Evolutionary conservation across 53 echinoderm and acorn worm genomes (phyloP).

Genomic region (Glandiceps talaboti): DNA sequence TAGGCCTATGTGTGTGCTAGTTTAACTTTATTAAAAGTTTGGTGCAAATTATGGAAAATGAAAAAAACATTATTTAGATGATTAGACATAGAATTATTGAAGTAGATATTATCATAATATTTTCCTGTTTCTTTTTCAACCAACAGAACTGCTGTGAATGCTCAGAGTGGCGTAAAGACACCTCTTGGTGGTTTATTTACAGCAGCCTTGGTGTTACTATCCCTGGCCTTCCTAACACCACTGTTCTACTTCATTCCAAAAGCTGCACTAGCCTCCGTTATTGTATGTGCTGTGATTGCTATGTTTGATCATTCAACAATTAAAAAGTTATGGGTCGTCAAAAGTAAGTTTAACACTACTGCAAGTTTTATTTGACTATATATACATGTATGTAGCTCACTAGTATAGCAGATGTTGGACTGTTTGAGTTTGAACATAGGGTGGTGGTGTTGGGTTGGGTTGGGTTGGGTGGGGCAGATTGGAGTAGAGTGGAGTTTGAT

Average conservation of each 20-base stretch:
- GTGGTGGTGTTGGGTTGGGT: no score
- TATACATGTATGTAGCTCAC: not conserved
- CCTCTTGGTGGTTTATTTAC: slow-evolving; percentile 27
- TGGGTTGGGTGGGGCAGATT: no score
- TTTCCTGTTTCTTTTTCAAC: not conserved
- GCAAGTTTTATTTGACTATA: no score
- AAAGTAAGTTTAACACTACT: slow-evolving; percentile 9
- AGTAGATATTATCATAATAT: no score
- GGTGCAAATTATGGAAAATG: no score
- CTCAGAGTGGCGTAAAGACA: slow-evolving; percentile 31
- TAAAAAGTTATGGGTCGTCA: slow-evolving; percentile 11
- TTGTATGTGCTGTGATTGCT: slow-evolving; percentile 19
- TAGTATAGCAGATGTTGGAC: not conserved
- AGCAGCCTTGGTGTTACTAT: slow-evolving; percentile 18
- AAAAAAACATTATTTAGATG: no score
- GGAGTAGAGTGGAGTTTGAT: no score
- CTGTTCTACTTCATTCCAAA: slow-evolving; percentile 32
- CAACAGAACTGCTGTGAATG: slow-evolving; percentile 32
- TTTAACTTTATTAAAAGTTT: no score
- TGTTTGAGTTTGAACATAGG: not conserved
- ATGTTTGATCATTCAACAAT: slow-evolving; percentile 10
- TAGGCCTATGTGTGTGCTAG: no score
- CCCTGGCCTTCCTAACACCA: slow-evolving; percentile 29
- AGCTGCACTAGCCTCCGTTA: slow-evolving; percentile 32
- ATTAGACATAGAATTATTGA: no score